Evolutionary conservation across 2,113 vertebrate species (phyloP), one percentile per base, ranked within the genome.

Genomic region (Crotophaga sulcirostris): DNA sequence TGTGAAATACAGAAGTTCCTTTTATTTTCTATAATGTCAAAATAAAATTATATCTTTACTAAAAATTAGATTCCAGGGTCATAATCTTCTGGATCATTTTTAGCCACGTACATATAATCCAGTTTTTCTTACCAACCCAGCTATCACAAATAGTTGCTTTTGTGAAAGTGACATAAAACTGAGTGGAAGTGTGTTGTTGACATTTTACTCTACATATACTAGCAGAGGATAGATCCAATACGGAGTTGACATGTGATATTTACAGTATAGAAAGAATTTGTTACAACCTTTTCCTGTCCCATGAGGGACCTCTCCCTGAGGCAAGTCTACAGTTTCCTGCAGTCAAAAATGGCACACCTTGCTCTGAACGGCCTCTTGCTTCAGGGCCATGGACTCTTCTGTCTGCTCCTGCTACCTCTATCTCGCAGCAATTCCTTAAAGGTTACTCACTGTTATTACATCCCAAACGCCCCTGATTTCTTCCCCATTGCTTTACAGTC

Each of bases 231-330:
- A 93, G 74, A 89, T 62, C 84, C 91, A 76, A 49, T 54, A 66
- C 49, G 70, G 81, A 94, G 84, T 73, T 96, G 96, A 97, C 96
- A 94, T 91, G 68, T 96, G 95, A 94, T 96, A 97, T 97, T 96
- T 96, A 91, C 91, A 68, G 74, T 54, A 89, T 42, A 76, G 91
- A 93, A 96, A 91, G 91, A 96, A 95, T 77, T 89, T 58, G 91
- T 95, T 94, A 94, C 95, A 96, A 95, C 87, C 95, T 96, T 96
- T 96, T 74, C 49, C 78, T 54, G 74, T 79, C 94, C 94, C 94
- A 89, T 54, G 87, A 93, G 93, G 70, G 91, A 93, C 94, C 86
- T 94, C 68, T 95, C 96, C 96, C 94, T 1, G 52, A 94, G 95
- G 96, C 95, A 81, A 87, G 76, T 81, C 83, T 90, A 63, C 11